phyloP scores from a whole-genome alignment of 2,888 invertebrate genomes.

The Synanthedon myopaeformis region DNA sequence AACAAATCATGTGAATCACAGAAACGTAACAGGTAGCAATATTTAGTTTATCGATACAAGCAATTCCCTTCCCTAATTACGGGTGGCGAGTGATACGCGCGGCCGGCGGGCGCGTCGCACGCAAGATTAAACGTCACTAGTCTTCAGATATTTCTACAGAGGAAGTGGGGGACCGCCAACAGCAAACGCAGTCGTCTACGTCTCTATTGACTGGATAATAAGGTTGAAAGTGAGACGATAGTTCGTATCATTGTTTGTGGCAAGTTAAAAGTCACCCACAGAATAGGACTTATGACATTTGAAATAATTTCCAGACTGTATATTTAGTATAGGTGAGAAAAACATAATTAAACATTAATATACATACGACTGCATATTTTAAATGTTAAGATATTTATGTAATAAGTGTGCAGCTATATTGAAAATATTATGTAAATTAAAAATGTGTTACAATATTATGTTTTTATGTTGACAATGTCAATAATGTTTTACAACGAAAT shows the following conservation, averaged over 20 bases:
- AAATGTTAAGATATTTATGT: too few relatives aligned
- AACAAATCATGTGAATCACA: too few relatives aligned
- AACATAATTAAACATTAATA: background rate
- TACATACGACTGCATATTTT: too few relatives aligned
- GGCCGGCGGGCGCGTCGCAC: constrained; percentile 55
- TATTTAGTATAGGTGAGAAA: background rate
- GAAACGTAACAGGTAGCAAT: too few relatives aligned
- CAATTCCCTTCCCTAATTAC: constrained; percentile 24
- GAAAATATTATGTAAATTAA: too few relatives aligned
- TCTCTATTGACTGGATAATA: constrained; percentile 16
- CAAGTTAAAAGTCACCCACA: constrained; percentile 43
- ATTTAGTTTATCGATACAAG: background rate
- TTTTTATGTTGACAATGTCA: too few relatives aligned
- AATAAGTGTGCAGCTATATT: too few relatives aligned
- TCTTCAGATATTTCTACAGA: constrained; percentile 37
- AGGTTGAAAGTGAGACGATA: constrained; percentile 13
- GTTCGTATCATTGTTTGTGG: constrained; percentile 12
- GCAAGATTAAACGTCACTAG: constrained; percentile 70
- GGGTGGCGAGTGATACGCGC: constrained; percentile 60
- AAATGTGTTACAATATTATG: too few relatives aligned
- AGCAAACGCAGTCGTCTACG: constrained; percentile 16
- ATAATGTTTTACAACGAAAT: too few relatives aligned
- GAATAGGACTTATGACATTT: constrained; percentile 19
- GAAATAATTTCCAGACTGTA: constrained; percentile 15
- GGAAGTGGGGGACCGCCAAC: constrained; percentile 12